Evolutionary conservation across 2,797 vertebrate species (phyloP), one percentile per base, ranked within the genome.

Genomic region (Peromyscus eremicus): DNA sequence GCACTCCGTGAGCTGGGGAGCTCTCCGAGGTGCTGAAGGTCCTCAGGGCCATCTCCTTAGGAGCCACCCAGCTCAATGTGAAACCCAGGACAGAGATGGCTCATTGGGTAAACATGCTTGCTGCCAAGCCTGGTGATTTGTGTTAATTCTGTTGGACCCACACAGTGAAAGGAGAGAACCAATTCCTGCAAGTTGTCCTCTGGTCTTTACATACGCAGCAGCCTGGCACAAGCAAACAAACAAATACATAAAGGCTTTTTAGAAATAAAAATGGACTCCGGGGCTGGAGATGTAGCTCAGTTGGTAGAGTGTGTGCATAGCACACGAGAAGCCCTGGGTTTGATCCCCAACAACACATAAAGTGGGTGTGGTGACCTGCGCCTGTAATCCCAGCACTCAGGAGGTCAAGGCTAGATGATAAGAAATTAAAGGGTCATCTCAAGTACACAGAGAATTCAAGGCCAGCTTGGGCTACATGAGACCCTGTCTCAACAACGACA

Each of bases 1-100:
- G 23, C 43, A 2, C 19, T 12, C 29, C 1, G 6, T 0, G 9
- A 73, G 8, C 32, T 0, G 0, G 19, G 0, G 37, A 17, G 92
- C 97, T 98, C 73, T 98, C 98, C 98, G 66, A 46, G 98, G 98
- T 98, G 12, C 98, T 98, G 98, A 98, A 97, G 25, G 2, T 52
- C 7, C 3, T 29, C 25, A 1, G 6, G 12, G 5, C 73, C 3
- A 17, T 14, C 82, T 34, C 32, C 49, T 49, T 16, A 55, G 64
- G 43, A 49, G 32, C 29, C 32, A 34, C 10, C 37, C 83, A 70
- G 64, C 62, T 80, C 89, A 91, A 90, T 73, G 16, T 8, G 68
- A 73, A 71, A 40, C 60, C 32, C 19, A 14, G 19, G 40, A n/a
- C 57, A 14, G 87, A 62, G 37, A 16, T 49, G 23, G 60, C 23